phyloP scores from a whole-genome alignment of 2,113 vertebrate species.

The Podiceps cristatus region DNA sequence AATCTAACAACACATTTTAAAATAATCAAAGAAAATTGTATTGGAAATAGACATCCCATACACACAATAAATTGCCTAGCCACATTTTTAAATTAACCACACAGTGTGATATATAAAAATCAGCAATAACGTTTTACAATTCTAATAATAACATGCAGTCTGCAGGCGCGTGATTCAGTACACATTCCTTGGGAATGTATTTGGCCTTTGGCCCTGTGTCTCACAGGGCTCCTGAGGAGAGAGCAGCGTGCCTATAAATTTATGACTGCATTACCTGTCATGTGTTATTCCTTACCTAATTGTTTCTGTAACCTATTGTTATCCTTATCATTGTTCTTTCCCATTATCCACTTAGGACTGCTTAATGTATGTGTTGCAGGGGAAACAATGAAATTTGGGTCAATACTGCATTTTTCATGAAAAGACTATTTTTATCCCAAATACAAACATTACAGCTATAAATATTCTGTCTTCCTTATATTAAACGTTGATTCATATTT shows the following conservation, averaged over 20 bases:
- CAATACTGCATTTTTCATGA: not conserved
- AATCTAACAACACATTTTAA: conserved; percentile 61
- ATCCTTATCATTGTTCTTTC: conserved; percentile 71
- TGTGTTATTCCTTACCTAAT: conserved; percentile 72
- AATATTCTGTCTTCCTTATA: not conserved
- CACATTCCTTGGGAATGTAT: conserved; percentile 66
- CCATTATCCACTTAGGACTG: conserved; percentile 66
- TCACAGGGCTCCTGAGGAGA: conserved; percentile 63
- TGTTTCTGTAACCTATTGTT: conserved; percentile 72
- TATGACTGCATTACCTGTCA: conserved; percentile 69
- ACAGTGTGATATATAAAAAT: conserved; percentile 70
- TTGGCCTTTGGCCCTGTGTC: conserved; percentile 68
- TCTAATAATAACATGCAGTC: conserved; percentile 63
- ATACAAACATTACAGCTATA: conserved; percentile 25
- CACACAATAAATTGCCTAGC: conserved; percentile 60
- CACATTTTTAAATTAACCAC: conserved; percentile 69
- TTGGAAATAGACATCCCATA: conserved; percentile 54
- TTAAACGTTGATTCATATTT: not conserved
- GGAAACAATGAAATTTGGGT: conserved; percentile 20
- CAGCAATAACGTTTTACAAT: conserved; percentile 69
- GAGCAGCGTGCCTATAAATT: conserved; percentile 68
- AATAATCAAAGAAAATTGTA: conserved; percentile 66
- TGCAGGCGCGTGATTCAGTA: conserved; percentile 60
- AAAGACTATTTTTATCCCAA: conserved; percentile 18
- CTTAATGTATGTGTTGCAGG: conserved; percentile 32